Evolutionary conservation across 2,797 vertebrate species (phyloP).

Genomic region (Pantherophis vulpinus): DNA sequence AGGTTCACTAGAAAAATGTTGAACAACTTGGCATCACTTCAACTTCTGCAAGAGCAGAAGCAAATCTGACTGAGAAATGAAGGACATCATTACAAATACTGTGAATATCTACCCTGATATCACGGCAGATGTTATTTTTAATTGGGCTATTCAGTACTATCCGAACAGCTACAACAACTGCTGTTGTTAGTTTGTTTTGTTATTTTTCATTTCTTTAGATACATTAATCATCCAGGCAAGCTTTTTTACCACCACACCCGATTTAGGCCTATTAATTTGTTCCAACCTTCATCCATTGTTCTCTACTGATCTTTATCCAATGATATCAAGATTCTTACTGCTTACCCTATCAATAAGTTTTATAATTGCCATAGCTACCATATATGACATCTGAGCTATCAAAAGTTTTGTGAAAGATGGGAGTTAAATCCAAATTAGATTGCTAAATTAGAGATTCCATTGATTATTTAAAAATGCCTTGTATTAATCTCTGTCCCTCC

Average conservation of each 20-base stretch:
- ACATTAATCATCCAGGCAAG: not conserved
- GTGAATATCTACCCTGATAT: not conserved
- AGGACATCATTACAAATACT: not conserved
- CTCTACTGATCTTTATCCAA: not conserved
- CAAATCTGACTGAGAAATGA: not conserved
- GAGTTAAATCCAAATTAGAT: not conserved
- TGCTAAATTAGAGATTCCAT: constrained; percentile 12
- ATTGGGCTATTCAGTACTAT: constrained; percentile 2
- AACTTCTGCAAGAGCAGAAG: not conserved
- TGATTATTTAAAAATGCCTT: constrained; percentile 17
- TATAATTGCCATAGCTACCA: not conserved
- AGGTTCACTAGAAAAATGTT: constrained; percentile 10
- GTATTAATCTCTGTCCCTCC: not conserved
- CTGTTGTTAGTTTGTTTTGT: constrained; percentile 9
- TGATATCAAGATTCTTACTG: constrained; percentile 8
- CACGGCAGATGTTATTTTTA: constrained; percentile 30
- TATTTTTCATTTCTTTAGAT: constrained; percentile 23
- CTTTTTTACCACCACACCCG: not conserved
- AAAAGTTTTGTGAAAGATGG: not conserved
- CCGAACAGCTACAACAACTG: constrained; percentile 16
- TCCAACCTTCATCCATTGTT: constrained; percentile 7
- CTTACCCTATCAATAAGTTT: not conserved
- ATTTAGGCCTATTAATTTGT: not conserved
- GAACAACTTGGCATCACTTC: not conserved
- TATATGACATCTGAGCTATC: not conserved